These are phyloP conservation scores for Mirounga angustirostris DNA, from an alignment of 2,113 vertebrate genomes.

Conservation along the genomic window DNA sequence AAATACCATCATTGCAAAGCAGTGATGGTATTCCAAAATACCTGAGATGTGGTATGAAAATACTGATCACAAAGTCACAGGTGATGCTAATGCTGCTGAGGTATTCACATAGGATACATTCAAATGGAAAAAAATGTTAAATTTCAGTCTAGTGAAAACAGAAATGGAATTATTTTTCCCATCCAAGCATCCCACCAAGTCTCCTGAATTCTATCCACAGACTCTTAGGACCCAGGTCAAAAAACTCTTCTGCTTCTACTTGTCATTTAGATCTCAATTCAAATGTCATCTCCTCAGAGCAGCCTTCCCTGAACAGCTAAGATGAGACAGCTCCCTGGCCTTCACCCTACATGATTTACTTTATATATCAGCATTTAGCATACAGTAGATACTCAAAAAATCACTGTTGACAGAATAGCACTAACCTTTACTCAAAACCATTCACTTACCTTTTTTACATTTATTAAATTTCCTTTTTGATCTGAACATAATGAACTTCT, in stretches of 20 bases:
- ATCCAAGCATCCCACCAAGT: neutral
- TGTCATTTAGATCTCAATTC: neutral
- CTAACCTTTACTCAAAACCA: neutral
- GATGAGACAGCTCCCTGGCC: neutral
- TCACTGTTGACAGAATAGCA: neutral
- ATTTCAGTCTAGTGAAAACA: slow-evolving; percentile 1
- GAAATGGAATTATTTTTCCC: slow-evolving; percentile 15
- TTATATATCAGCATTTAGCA: neutral
- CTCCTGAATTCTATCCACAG: neutral
- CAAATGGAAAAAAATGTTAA: neutral
- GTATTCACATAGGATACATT: neutral
- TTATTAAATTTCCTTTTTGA: neutral
- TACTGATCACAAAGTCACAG: neutral
- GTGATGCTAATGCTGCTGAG: neutral
- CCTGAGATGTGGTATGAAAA: neutral
- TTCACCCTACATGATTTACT: neutral
- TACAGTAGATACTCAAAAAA: neutral
- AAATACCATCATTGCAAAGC: neutral
- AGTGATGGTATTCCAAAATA: neutral
- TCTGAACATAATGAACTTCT: neutral
- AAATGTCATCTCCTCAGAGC: neutral
- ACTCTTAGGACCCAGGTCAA: neutral
- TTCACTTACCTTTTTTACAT: neutral
- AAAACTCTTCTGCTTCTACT: neutral
- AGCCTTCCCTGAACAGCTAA: neutral